Evolutionary conservation across 2,888 invertebrate genomes (phyloP).

Genomic region (Orchesellides sinensis): DNA sequence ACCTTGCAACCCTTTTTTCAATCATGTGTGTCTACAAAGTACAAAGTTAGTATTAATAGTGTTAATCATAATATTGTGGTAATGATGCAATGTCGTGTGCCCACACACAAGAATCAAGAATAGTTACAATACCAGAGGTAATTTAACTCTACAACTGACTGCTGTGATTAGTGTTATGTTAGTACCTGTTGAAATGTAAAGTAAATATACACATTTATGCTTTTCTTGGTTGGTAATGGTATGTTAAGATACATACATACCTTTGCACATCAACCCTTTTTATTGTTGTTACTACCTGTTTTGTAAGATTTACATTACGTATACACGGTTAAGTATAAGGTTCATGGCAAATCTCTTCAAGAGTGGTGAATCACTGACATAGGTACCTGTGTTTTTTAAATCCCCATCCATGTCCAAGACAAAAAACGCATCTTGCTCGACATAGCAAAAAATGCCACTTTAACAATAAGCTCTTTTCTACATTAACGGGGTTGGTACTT

Average conservation of each 20-base stretch:
- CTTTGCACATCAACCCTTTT: neutral
- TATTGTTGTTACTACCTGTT: constrained; percentile 24
- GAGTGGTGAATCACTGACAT: neutral
- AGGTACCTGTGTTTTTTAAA: neutral
- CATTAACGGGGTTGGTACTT: no score
- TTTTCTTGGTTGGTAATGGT: no score
- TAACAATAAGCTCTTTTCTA: no score
- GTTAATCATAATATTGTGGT: neutral
- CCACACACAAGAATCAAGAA: constrained; percentile 5
- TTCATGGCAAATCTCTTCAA: constrained; percentile 30
- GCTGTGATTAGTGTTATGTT: neutral
- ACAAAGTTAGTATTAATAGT: constrained; percentile 3
- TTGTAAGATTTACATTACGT: constrained; percentile 24
- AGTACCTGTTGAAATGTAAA: constrained; percentile 26
- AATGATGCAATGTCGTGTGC: constrained; percentile 30
- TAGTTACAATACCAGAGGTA: neutral
- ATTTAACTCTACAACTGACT: no score
- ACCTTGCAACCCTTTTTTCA: neutral
- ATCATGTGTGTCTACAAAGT: neutral
- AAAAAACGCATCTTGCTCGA: no score
- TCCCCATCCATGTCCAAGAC: constrained; percentile 22
- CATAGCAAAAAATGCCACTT: no score
- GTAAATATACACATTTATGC: constrained; percentile 18
- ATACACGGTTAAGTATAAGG: neutral
- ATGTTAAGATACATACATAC: no score